These are phyloP conservation scores for Fragum whitleyi DNA, from an alignment of 2,888 invertebrate genomes.

Conservation along the genomic window DNA sequence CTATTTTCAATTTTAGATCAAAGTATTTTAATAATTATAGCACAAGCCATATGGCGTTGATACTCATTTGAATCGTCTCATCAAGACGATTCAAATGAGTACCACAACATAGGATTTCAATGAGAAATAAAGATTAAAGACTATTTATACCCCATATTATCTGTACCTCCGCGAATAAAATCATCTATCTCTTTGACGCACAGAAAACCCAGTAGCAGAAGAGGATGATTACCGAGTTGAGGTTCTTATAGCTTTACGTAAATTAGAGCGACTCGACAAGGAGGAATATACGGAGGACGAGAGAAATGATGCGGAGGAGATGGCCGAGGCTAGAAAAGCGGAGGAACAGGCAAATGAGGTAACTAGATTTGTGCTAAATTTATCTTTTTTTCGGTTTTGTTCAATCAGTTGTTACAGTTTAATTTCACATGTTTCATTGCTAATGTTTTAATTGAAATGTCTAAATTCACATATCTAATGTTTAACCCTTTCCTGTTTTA, in stretches of 20 bases:
- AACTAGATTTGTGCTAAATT: neutral
- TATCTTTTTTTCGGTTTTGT: neutral
- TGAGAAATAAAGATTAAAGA: too few relatives aligned
- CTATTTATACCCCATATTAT: too few relatives aligned
- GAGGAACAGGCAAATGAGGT: conserved; percentile 73
- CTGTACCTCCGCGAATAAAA: too few relatives aligned
- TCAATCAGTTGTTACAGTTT: neutral
- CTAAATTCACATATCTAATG: neutral
- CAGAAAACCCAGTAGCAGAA: conserved; percentile 84
- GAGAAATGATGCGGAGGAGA: conserved; percentile 82
- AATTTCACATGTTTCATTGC: neutral
- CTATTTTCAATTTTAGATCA: too few relatives aligned
- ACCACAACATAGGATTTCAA: too few relatives aligned
- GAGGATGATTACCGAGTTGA: conserved; percentile 85
- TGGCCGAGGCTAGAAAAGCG: conserved; percentile 78
- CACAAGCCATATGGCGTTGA: too few relatives aligned
- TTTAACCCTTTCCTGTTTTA: too few relatives aligned
- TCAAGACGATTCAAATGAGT: too few relatives aligned
- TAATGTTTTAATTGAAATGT: neutral
- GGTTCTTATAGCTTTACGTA: conserved; percentile 81
- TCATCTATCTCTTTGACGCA: too few relatives aligned
- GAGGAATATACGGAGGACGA: conserved; percentile 84
- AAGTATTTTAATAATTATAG: too few relatives aligned
- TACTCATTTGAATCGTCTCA: too few relatives aligned
- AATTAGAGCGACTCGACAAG: conserved; percentile 84